Evolutionary conservation across 2,888 invertebrate genomes (phyloP).

Genomic region (Ypsolopha sequella): DNA sequence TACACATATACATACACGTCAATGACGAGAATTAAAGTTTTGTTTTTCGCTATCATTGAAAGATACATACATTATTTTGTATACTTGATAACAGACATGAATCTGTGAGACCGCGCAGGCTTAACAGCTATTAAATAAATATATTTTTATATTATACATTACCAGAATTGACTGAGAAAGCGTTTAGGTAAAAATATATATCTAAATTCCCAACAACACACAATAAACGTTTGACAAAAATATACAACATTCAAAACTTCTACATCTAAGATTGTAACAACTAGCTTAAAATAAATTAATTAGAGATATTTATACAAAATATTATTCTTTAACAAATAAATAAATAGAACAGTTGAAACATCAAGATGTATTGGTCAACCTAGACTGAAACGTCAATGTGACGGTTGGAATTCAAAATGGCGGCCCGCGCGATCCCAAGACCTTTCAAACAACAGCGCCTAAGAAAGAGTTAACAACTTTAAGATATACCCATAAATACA

Average conservation of each 20-base stretch:
- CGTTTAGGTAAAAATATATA: constrained; percentile 13
- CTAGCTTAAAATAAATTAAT: background rate
- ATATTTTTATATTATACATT: too few species aligned
- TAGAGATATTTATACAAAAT: constrained; percentile 2
- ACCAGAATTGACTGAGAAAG: constrained; percentile 6
- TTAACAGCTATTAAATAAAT: background rate
- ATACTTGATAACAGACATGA: constrained; percentile 53
- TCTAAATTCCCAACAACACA: constrained; percentile 17
- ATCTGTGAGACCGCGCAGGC: constrained; percentile 37
- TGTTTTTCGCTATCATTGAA: constrained; percentile 45
- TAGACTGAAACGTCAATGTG: constrained; percentile 1
- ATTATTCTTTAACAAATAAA: background rate
- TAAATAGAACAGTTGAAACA: background rate
- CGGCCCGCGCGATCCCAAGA: constrained; percentile 36
- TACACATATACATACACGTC: constrained; percentile 50
- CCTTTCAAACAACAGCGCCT: constrained; percentile 62
- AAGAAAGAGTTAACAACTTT: constrained; percentile 69
- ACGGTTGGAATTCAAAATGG: constrained; percentile 2
- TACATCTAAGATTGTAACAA: constrained; percentile 11
- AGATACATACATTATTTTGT: constrained; percentile 41
- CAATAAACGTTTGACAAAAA: constrained; percentile 17
- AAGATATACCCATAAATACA: constrained; percentile 60
- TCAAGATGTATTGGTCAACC: constrained; percentile 3
- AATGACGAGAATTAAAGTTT: constrained; percentile 41
- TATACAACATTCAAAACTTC: constrained; percentile 12